A percentile compares a stretch with the other conserved stretches of the same genome.
Evolutionary conservation across 2,113 vertebrate genomes (phyloP).

Genomic region (Mugil cephalus): DNA sequence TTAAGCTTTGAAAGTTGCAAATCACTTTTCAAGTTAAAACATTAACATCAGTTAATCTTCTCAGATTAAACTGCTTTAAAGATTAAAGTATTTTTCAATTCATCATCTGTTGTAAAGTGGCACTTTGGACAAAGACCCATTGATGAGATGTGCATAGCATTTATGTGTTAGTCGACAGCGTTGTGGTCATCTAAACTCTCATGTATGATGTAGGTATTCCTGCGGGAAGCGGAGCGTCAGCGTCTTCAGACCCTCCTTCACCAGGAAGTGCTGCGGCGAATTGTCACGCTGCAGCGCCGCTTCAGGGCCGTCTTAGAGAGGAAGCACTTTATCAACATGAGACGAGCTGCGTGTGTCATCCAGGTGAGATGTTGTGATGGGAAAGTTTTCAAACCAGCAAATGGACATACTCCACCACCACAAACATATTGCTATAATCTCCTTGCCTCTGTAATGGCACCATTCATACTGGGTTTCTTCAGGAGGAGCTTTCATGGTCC

Average conservation of each 20-base stretch:
- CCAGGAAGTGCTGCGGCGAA: conserved; percentile 91
- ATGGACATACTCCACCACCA: neutral
- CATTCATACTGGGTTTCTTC: neutral
- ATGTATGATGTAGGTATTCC: conserved; percentile 86
- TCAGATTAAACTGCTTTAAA: too few relatives aligned
- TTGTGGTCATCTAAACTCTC: neutral
- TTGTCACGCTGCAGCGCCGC: conserved; percentile 89
- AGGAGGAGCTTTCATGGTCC: neutral
- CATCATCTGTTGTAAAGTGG: too few relatives aligned
- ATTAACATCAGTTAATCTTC: too few relatives aligned
- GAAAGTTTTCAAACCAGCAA: neutral
- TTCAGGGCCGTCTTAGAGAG: conserved; percentile 90
- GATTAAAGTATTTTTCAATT: too few relatives aligned
- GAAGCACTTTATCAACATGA: conserved; percentile 88
- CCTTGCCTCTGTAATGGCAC: neutral
- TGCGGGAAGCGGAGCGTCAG: conserved; percentile 93
- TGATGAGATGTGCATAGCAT: too few relatives aligned
- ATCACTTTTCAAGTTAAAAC: too few relatives aligned
- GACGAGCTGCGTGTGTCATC: conserved; percentile 82
- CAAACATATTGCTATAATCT: neutral
- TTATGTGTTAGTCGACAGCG: too few relatives aligned
- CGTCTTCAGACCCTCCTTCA: conserved; percentile 92
- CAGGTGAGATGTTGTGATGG: conserved; percentile 85
- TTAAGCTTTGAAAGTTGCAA: too few relatives aligned
- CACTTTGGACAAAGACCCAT: too few relatives aligned